Conservation (phyloP, 2,888 invertebrate species). For the Bellardia pandia region DNA sequence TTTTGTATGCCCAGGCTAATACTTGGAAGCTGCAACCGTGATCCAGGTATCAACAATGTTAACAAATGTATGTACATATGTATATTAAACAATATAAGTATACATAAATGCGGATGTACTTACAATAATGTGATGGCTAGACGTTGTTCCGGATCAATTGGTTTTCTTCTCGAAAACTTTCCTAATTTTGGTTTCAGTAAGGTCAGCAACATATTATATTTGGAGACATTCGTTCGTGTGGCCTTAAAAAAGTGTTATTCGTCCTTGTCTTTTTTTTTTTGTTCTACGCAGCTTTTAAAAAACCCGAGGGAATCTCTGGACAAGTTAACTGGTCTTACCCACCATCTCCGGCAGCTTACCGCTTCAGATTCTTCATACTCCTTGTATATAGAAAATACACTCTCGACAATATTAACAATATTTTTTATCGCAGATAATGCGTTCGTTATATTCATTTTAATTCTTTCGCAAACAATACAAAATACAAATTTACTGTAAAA, state of each 20-base stretch:
- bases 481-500: too few species aligned
- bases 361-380: too few species aligned
- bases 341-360: too few species aligned
- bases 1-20: conserved; percentile 17
- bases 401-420: too few species aligned
- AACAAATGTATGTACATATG: neutral
- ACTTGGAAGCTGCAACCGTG: conserved; percentile 26
- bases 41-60: conserved; percentile 10
- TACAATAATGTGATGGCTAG: conserved; percentile 18
- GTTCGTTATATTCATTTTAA: too few species aligned
- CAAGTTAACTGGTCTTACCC: conserved; percentile 39
- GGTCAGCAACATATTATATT: conserved; percentile 33
- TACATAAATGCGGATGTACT: too few species aligned
- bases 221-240: conserved; percentile 22
- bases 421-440: too few species aligned
- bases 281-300: too few species aligned
- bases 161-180: conserved; percentile 22
- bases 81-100: neutral
- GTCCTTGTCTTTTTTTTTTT: conserved; percentile 24
- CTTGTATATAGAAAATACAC: too few species aligned
- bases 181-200: conserved; percentile 27
- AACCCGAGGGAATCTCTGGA: conserved; percentile 21
- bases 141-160: conserved; percentile 33
- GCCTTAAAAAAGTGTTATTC: conserved; percentile 13
- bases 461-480: too few species aligned